phyloP scores from a whole-genome alignment of 2,113 vertebrate genomes.

The Cranoglanis bouderius region DNA sequence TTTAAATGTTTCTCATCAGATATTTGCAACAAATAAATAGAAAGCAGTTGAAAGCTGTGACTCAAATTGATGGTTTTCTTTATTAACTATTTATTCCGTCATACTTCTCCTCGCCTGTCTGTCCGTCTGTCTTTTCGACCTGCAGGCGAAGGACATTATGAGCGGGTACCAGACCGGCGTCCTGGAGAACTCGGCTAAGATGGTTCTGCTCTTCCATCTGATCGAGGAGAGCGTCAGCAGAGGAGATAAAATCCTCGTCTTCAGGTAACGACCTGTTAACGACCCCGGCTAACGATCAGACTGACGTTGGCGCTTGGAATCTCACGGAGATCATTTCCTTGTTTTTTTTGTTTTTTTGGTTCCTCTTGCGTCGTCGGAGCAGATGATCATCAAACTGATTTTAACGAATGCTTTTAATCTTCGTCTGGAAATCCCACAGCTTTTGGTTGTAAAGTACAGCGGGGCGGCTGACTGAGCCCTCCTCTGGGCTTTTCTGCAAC shows the following conservation, averaged over 20 bases:
- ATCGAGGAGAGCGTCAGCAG: constrained; percentile 91
- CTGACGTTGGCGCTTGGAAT: too few relatives aligned
- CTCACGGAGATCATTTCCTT: background rate
- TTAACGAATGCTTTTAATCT: background rate
- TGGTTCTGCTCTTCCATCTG: constrained; percentile 95
- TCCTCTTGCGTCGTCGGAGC: too few relatives aligned
- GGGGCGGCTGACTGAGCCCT: background rate
- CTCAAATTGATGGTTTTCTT: background rate
- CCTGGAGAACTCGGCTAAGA: constrained; percentile 95
- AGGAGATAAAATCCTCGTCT: constrained; percentile 94
- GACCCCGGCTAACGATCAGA: background rate
- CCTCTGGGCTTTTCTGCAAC: background rate
- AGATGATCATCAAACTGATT: too few relatives aligned
- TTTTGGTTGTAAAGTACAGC: too few relatives aligned
- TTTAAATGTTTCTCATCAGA: background rate
- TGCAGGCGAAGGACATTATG: constrained; percentile 92
- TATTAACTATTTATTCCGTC: background rate
- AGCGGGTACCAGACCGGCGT: constrained; percentile 86
- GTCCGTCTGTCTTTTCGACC: constrained; percentile 21
- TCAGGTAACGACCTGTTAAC: constrained; percentile 80
- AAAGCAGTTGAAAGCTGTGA: background rate
- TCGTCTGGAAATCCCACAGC: background rate
- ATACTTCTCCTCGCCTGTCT: background rate
- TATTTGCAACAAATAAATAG: background rate
- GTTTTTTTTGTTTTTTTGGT: too few relatives aligned